Conservation (phyloP, 2,797 vertebrate genomes). For the Rhinophrynus dorsalis region DNA sequence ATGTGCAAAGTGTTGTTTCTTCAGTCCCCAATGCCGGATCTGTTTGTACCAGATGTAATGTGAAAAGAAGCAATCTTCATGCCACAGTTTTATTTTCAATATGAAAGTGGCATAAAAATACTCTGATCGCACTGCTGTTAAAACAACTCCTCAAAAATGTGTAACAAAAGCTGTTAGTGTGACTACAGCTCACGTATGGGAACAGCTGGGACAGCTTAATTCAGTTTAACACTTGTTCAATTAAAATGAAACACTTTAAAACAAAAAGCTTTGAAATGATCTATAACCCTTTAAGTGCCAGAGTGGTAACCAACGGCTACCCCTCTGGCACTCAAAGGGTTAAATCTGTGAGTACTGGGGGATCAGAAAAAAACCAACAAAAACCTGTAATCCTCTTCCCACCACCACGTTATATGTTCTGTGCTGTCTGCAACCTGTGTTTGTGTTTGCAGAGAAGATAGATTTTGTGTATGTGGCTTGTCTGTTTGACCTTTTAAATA, state of each 20-base stretch:
- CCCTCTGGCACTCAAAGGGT: no score
- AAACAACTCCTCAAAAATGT: slow-evolving; percentile 73
- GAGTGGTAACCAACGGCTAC: no score
- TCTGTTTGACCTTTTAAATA: background rate
- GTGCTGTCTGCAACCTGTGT: background rate
- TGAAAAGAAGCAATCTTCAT: slow-evolving; percentile 59
- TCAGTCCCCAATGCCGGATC: no score
- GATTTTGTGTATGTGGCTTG: no score
- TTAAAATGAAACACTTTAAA: slow-evolving; percentile 62
- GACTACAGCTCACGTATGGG: slow-evolving; percentile 62
- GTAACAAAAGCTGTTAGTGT: slow-evolving; percentile 74
- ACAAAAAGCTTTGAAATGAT: slow-evolving; percentile 47
- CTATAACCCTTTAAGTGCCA: no score
- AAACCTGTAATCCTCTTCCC: no score
- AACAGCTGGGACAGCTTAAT: slow-evolving; percentile 70
- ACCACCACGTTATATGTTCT: background rate
- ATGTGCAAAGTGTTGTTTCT: no score
- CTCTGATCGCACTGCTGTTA: slow-evolving; percentile 61
- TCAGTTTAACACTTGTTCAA: slow-evolving; percentile 69
- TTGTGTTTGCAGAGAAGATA: background rate
- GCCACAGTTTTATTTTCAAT: slow-evolving; percentile 68
- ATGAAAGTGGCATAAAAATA: slow-evolving; percentile 66
- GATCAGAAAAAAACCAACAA: slow-evolving; percentile 62
- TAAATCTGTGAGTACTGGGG: slow-evolving; percentile 49
- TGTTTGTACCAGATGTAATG: slow-evolving; percentile 60